phyloP scores from a whole-genome alignment of 2,797 vertebrate species.

The Myiotriccus ornatus region DNA sequence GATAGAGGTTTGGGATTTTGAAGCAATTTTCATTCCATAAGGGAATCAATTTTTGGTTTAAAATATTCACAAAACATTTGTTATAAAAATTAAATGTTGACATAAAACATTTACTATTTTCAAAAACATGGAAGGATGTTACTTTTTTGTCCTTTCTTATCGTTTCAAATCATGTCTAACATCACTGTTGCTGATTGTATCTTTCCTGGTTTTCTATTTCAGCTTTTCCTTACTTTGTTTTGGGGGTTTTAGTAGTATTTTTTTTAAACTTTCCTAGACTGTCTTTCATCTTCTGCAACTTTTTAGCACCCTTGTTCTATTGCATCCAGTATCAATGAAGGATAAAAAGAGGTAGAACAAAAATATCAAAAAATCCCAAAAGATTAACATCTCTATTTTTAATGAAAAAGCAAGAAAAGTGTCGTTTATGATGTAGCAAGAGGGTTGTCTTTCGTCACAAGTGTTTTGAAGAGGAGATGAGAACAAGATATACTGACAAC shows the following conservation, averaged over 20 bases:
- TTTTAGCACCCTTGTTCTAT: not conserved
- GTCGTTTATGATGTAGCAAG: not conserved
- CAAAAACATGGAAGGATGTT: not conserved
- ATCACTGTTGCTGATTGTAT: not conserved
- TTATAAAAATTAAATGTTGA: not conserved
- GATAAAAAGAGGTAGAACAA: not conserved
- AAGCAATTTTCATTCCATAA: not conserved
- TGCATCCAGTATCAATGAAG: not conserved
- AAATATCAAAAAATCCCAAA: not conserved
- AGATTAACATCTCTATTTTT: not conserved
- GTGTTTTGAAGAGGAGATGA: not conserved
- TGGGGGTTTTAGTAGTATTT: rapidly evolving
- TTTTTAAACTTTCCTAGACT: not conserved
- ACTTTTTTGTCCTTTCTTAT: not conserved
- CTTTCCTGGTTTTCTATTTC: not conserved
- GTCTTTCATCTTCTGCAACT: not conserved
- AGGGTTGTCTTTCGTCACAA: not conserved
- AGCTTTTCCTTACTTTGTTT: not conserved
- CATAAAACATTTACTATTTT: not conserved
- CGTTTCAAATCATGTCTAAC: not conserved
- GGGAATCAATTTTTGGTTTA: not conserved
- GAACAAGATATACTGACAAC: not conserved
- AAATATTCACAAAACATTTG: not conserved
- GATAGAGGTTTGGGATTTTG: rapidly evolving
- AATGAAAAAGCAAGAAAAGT: not conserved